Base-by-base conservation (phyloP, 2,888 invertebrate species). In the Thereva nobilitata region DNA sequence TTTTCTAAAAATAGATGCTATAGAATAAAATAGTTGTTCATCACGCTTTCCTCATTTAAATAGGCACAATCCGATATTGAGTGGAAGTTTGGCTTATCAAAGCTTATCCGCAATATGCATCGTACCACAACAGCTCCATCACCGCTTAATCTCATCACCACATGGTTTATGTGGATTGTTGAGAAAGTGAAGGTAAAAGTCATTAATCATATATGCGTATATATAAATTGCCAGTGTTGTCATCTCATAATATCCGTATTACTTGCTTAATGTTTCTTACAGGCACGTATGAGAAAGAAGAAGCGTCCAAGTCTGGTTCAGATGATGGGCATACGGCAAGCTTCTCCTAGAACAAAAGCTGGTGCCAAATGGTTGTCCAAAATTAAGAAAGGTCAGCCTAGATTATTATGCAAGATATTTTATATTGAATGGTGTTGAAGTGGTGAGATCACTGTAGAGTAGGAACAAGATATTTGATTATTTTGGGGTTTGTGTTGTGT, bases 1-100 rank as follows among this genome's bases (percentile, higher is more conserved):
- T 23, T 23, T 23, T 23, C 2, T 23, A 2, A 23, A 23, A 23
- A 23, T 23, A 23, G 23, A 23, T 23, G 23, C 23, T 23, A 23
- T 23, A 23, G 8, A 47, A 59, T 35, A 6, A 6, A n/a, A 47
- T 53, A 59, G 47, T 37, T 59, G 47, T 59, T 59, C 37, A 59
- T 47, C 64, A 12, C 41, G 9, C 55, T 38, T 47, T 9, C 10
- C 12, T 64, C 52, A 42, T 35, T 23, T 37, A 42, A 76, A 76
- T 87, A 97, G 89, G 97, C 97, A 44, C 97, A 98, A 88, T 98
- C 98, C 53, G 99, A 99, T 83, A 97, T 96, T 75, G 99, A 99
- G 83, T 99, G 99, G 99, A 99, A 99, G 83, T 99, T 97, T 80
- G 98, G 99, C 38, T 83, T 99, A 76, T 98, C 98, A 64, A 99